A percentile compares a stretch with the other conserved stretches of the same genome.
phyloP scores from a whole-genome alignment of 2,797 vertebrate genomes.

The Perodicticus potto region DNA sequence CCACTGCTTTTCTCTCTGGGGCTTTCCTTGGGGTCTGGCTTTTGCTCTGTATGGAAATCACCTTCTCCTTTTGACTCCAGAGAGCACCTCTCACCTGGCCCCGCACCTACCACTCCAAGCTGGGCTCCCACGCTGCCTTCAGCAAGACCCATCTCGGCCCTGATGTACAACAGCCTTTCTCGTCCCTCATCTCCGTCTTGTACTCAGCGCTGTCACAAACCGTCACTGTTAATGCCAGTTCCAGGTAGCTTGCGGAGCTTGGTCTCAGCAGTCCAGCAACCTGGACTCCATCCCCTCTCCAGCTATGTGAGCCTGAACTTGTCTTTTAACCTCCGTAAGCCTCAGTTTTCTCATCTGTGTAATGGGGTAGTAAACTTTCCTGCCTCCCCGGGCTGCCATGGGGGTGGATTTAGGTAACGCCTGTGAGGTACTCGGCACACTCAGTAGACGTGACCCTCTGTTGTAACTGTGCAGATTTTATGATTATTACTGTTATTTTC shows the following conservation, averaged over 20 bases:
- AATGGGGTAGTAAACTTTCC: background rate
- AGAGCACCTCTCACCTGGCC: background rate
- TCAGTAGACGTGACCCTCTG: background rate
- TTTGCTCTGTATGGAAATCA: background rate
- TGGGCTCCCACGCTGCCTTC: background rate
- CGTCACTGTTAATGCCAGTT: fast-evolving
- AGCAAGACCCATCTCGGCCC: background rate
- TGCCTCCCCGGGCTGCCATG: too few species aligned
- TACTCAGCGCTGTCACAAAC: fast-evolving
- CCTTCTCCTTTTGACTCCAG: background rate
- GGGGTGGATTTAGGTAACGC: background rate
- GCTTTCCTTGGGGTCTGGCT: background rate
- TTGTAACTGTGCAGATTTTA: background rate
- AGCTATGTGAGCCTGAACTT: background rate
- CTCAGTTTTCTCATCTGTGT: background rate
- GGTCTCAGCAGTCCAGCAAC: background rate
- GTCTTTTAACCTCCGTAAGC: fast-evolving
- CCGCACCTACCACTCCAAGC: background rate
- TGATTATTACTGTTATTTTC: background rate
- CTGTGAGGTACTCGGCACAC: background rate
- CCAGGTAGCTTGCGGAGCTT: background rate
- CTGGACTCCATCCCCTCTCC: fast-evolving
- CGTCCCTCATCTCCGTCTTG: background rate
- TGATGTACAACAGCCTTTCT: fast-evolving
- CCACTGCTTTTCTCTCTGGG: background rate